Conservation (phyloP, 2,113 vertebrate species). For the Columbina picui region DNA sequence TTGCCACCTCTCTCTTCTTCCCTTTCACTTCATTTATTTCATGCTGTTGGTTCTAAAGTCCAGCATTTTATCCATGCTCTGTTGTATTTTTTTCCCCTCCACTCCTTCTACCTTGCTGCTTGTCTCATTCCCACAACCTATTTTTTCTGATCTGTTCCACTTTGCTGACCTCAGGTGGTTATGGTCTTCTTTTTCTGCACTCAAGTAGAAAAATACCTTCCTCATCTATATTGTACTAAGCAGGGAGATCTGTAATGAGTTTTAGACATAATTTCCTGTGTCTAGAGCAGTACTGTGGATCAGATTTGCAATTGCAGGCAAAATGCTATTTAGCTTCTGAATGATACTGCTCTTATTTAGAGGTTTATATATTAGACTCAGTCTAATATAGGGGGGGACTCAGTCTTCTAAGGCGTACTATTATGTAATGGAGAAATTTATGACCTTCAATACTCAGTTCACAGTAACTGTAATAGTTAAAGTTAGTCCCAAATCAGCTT, state of each 20-base stretch:
- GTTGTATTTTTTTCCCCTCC: background rate
- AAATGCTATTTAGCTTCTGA: background rate
- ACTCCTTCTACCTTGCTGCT: background rate
- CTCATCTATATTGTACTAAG: background rate
- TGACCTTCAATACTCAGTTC: background rate
- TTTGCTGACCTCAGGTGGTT: slow-evolving; percentile 26
- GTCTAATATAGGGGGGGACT: no score
- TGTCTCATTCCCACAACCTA: background rate
- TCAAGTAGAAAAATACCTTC: background rate
- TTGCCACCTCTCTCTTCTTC: background rate
- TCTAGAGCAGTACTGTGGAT: background rate
- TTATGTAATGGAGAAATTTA: background rate
- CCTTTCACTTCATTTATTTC: slow-evolving; percentile 19
- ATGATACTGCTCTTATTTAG: background rate
- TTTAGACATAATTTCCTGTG: background rate
- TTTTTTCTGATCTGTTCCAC: slow-evolving; percentile 38
- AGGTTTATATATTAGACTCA: background rate
- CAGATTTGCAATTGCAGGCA: background rate
- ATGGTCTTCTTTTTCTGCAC: background rate
- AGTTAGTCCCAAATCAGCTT: background rate
- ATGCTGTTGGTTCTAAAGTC: background rate
- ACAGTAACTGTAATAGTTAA: background rate
- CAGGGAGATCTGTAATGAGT: background rate
- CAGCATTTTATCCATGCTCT: background rate
- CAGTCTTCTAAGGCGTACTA: background rate